Evolutionary conservation across 35 echinoderm and acorn worm genomes (phyloP).

Genomic region (Strongylocentrotus purpuratus): DNA sequence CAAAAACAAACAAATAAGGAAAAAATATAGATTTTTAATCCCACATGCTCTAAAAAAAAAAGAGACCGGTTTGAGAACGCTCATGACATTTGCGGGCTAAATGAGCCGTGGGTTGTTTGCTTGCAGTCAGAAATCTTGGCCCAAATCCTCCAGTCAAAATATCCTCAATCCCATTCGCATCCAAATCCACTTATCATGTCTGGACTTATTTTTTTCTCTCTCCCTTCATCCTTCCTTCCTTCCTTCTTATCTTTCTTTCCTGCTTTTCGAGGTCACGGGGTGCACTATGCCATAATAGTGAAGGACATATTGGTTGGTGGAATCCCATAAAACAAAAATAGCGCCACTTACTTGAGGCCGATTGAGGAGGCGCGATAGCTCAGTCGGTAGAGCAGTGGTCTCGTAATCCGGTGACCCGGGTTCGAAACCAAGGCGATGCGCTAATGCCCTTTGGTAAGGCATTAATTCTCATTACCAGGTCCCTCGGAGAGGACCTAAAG

Average conservation of each 20-base stretch:
- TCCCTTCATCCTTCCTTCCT: not conserved
- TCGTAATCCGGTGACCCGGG: too few relatives aligned
- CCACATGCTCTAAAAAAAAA: not conserved
- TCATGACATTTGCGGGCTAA: not conserved
- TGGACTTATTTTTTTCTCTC: not conserved
- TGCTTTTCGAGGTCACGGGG: not conserved
- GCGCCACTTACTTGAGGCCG: not conserved
- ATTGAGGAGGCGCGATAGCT: too few relatives aligned
- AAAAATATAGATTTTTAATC: not conserved
- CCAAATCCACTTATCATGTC: slow-evolving; percentile 45
- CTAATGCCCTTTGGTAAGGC: too few relatives aligned
- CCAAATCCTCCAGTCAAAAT: slow-evolving; percentile 10
- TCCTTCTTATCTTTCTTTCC: not conserved
- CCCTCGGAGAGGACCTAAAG: too few relatives aligned
- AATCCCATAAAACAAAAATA: not conserved
- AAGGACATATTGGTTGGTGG: not conserved
- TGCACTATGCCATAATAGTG: not conserved
- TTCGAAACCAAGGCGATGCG: too few relatives aligned
- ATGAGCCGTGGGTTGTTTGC: slow-evolving; percentile 20
- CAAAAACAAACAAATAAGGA: not conserved
- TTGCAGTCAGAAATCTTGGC: slow-evolving; percentile 19
- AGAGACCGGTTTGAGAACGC: not conserved
- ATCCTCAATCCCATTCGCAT: slow-evolving; percentile 21
- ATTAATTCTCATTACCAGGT: too few relatives aligned
- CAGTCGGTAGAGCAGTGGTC: too few relatives aligned